phyloP scores from a whole-genome alignment of 2,113 vertebrate genomes.

The Petrocephalus microphthalmus region DNA sequence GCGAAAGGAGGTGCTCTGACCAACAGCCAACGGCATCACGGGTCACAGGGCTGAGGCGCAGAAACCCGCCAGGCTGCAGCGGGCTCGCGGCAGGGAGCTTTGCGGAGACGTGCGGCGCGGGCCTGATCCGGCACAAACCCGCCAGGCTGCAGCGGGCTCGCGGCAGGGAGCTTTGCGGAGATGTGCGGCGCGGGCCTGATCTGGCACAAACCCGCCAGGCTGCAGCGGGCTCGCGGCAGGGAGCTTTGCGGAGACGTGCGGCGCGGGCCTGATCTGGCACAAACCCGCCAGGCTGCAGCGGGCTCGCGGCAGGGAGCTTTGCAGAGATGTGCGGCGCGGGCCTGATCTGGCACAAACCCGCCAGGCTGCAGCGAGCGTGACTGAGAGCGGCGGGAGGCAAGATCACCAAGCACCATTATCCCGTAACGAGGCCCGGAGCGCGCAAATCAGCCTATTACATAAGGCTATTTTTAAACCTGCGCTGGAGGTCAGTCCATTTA shows the following conservation, averaged over 20 bases:
- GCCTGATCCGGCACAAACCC: no score
- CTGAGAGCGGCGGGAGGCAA: slow-evolving; percentile 18
- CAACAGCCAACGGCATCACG: not conserved
- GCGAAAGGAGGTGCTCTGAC: not conserved
- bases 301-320: not conserved
- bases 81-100: no score
- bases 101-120: no score
- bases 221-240: not conserved
- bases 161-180: no score
- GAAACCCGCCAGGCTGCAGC: no score
- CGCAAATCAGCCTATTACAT: slow-evolving; percentile 37
- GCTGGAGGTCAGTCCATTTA: slow-evolving; percentile 41
- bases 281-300: no score
- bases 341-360: not conserved
- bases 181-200: no score
- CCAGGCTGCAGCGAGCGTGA: not conserved
- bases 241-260: not conserved
- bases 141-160: no score
- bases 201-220: no score
- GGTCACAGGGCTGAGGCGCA: not conserved
- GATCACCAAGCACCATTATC: slow-evolving; percentile 19
- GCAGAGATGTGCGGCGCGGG: not conserved
- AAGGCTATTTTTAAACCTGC: slow-evolving; percentile 43
- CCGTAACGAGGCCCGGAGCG: slow-evolving; percentile 18
- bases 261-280: not conserved